Evolutionary conservation across 2,888 invertebrate genomes (phyloP), one percentile per base, ranked within the genome.

Genomic region (Pollenia amentaria): DNA sequence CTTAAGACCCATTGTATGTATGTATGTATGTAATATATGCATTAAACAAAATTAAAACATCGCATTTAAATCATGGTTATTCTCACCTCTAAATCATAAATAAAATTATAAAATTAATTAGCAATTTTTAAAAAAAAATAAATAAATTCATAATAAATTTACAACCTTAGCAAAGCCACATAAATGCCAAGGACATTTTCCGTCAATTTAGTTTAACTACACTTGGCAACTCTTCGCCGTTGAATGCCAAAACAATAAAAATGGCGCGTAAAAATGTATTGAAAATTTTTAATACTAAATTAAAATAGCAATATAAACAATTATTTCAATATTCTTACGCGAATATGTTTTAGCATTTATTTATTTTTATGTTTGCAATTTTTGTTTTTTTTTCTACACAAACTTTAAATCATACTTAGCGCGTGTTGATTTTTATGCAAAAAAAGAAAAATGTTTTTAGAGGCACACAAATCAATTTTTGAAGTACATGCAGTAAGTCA

Each of bases 211-310:
- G 16, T 29, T 67, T 29, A 2, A 44, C 29, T 16, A 14, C 3
- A 60, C 38, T 69, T 82, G 82, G 82, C 75, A 82, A 82, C 82
- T 60, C 75, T 82, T 0, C 1, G 1, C 0, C 40, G 16, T 21
- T 67, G 44, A 80, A 81, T 77, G 55, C 55, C 64, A 51, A 60
- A 72, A 51, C 64, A 40, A 82, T 82, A 70, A 82, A 81, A 85
- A 75, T 75, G 82, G 82, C 82, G 85, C 82, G 78, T 78, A 82
- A 85, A 78, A 73, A 18, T 60, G 60, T 60, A 12, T 72, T 60
- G n/a, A 81, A 65, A 57, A 46, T 10, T 40, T 67, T 42, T 29
- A 72, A 57, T 62, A 65, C 18, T 60, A 82, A 76, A 70, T 62
- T 42, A 53, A 70, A 84, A 72, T 65, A 65, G 53, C 64, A 64